A percentile compares a stretch with the other conserved stretches of the same genome.
phyloP scores from a whole-genome alignment of 2,797 vertebrate species.

The Graptemys geographica region DNA sequence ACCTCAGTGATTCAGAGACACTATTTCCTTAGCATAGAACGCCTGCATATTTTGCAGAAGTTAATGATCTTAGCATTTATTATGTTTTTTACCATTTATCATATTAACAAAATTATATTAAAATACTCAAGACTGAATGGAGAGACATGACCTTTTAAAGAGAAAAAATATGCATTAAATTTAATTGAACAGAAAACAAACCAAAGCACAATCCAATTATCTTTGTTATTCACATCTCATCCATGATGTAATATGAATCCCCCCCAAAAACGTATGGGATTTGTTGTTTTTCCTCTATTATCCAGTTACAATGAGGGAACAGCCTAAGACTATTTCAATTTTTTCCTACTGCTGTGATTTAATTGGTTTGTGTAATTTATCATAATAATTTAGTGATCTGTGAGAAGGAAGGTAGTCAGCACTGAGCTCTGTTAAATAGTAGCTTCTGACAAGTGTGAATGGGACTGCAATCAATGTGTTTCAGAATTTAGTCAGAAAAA shows the following conservation, averaged over 20 bases:
- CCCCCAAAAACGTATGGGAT: accelerated
- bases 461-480: conserved; percentile 25
- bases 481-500: conserved; percentile 19
- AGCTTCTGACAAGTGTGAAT: neutral
- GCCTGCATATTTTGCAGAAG: neutral
- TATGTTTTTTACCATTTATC: neutral
- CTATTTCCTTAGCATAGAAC: neutral
- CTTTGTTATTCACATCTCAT: neutral
- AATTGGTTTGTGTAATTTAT: neutral
- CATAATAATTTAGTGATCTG: neutral
- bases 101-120: neutral
- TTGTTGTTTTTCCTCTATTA: neutral
- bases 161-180: neutral
- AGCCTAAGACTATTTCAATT: neutral
- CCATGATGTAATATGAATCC: neutral
- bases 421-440: neutral
- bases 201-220: neutral
- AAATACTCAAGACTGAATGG: neutral
- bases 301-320: neutral
- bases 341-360: neutral
- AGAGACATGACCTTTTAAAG: neutral
- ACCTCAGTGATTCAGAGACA: neutral
- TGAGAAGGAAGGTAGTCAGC: neutral
- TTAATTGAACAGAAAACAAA: neutral
- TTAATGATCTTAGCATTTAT: neutral